Evolutionary conservation across 2,888 invertebrate genomes (phyloP).

Genomic region (Drosophila setosimentum): DNA sequence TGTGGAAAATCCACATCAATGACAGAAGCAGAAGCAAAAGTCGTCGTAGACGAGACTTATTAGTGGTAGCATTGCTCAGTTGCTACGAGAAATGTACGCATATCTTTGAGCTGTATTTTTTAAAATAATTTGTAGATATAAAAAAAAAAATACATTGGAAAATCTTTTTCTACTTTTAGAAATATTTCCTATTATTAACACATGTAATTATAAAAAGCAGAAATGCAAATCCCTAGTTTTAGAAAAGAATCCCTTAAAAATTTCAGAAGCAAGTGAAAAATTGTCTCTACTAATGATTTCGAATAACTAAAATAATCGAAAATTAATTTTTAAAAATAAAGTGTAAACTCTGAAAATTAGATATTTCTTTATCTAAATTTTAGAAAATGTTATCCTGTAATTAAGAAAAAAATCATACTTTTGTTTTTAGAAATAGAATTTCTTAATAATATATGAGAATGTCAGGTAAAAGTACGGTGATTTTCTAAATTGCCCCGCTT

Average conservation of each 20-base stretch:
- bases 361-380: not conserved
- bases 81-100: slow-evolving; percentile 15
- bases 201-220: not conserved
- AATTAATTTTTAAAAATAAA: not conserved
- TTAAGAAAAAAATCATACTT: not conserved
- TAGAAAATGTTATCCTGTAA: not conserved
- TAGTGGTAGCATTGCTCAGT: slow-evolving; percentile 37
- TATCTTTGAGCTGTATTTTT: too few relatives aligned
- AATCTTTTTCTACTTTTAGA: not conserved
- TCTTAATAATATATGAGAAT: too few relatives aligned
- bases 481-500: not conserved
- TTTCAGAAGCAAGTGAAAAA: not conserved
- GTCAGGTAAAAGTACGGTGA: too few relatives aligned
- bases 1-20: slow-evolving; percentile 53
- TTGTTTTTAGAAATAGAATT: not conserved
- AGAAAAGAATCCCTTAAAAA: not conserved
- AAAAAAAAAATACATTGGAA: not conserved
- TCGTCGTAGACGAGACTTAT: slow-evolving; percentile 29
- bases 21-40: slow-evolving; percentile 37
- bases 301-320: not conserved
- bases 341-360: too few relatives aligned
- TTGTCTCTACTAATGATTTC: not conserved
- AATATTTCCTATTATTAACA: not conserved
- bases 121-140: not conserved
- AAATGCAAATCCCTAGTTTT: not conserved